These are phyloP conservation scores for Drosophila littoralis DNA, from an alignment of 1,140 invertebrate genomes.

Conservation along the genomic window DNA sequence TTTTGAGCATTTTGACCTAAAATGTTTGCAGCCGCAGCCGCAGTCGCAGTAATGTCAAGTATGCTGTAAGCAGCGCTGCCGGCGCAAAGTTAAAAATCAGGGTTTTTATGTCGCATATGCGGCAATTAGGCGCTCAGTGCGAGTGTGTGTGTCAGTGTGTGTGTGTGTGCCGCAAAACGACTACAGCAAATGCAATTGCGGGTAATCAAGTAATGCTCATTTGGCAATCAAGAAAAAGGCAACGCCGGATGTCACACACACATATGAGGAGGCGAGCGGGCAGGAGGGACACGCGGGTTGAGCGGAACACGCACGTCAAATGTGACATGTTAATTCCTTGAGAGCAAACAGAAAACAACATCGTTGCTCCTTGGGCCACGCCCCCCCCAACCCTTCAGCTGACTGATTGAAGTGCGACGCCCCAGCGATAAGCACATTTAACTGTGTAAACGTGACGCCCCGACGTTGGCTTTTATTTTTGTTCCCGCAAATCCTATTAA, in stretches of 20 bases:
- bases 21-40: conserved; percentile 47
- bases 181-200: conserved; percentile 66
- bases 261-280: conserved; percentile 4
- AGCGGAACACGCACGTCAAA: conserved; percentile 51
- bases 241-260: conserved; percentile 1
- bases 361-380: conserved; percentile 11
- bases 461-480: conserved; percentile 44
- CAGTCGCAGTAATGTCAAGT: conserved; percentile 72
- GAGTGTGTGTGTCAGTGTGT: conserved; percentile 14
- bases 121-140: conserved; percentile 65
- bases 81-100: conserved; percentile 24
- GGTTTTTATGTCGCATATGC: conserved; percentile 66
- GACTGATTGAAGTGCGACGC: conserved; percentile 74
- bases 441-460: conserved; percentile 52
- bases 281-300: background rate
- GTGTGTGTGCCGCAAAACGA: conserved; percentile 44
- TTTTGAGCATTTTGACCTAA: conserved; percentile 76
- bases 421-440: conserved; percentile 70
- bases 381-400: background rate
- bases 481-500: conserved; percentile 57
- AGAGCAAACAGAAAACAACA: conserved; percentile 63
- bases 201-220: conserved; percentile 82
- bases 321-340: conserved; percentile 80
- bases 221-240: conserved; percentile 57
- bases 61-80: conserved; percentile 49